Evolutionary conservation across 2,888 invertebrate genomes (phyloP), one percentile per base, ranked within the genome.

Genomic region (Chironomus riparius): DNA sequence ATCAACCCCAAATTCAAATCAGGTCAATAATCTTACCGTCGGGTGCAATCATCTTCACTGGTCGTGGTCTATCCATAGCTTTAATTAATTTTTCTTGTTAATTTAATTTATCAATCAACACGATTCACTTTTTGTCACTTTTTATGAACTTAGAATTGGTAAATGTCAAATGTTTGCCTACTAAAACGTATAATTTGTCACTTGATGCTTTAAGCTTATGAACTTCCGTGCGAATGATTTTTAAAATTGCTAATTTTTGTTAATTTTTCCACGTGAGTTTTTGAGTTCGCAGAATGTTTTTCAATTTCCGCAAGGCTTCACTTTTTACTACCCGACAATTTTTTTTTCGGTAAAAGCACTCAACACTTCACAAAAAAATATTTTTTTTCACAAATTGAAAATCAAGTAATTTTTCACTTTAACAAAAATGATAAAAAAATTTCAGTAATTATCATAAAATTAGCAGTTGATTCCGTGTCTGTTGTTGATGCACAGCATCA

Each of bases 1-100:
- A 38, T 10, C 10, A 2, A 38, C 38, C 38, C 38, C 38, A 4
- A 28, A 28, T 4, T 10, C 38, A 38, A 38, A 82, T 94, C 94
- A 68, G 94, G 10, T 7, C 38, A 38, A 10, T 10, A 38, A 38
- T 38, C 38, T 38, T 38, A 18, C 61, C 61, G 10, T 61, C 61
- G 15, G 61, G 61, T 15, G 15, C 15, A 18, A 61, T 12, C 61
- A 18, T 61, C 61, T 61, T 61, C 6, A 21, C 18, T 61, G 61
- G 61, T 38, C 38, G 38, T 21, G 18, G 15, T 61, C 6, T 61
- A 61, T 61, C 61, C 61, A 61, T 61, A 18, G 15, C 61, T 61
- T 2, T 15, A 61, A 15, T 61, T 61, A 61, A 61, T 1, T 21
- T 61, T n/a, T 38, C 38, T 10, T 38, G 10, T 38, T 38, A 10